Evolutionary conservation across 2,888 invertebrate genomes (phyloP), one percentile per base, ranked within the genome.

Genomic region (Protonemura montana): DNA sequence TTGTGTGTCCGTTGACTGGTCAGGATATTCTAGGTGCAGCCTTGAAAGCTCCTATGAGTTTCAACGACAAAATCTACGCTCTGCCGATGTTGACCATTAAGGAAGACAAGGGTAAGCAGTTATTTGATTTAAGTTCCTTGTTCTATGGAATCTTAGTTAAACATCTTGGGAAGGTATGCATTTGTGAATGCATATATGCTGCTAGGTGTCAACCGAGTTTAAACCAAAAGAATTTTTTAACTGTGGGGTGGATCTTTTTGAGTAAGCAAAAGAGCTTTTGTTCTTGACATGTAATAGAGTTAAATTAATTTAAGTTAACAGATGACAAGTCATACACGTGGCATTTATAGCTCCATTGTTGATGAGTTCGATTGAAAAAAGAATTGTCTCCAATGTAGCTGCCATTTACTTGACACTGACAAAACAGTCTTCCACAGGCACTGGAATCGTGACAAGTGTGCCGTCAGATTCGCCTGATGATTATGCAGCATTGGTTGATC

Each of bases 401-500:
- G 77, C 77, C n/a, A 77, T 13, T 77, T 77, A 7, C 41, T 41
- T n/a, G 6, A 41, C 13, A 41, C 13, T 41, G 41, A 41, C 41
- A 7, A n/a, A n/a, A n/a, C n/a, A n/a, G n/a, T n/a, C 35, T 10
- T 35, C 5, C 35, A 5, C 42, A 84, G 84, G 99, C 25, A 99
- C 99, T 0, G 99, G 99, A 0, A 95, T 99, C 59, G 99, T 99
- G 0, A 98, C 98, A 0, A 98, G 98, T 89, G 99, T 99, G 0
- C 99, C 99, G 0, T 99, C 99, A 0, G 99, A 99, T 92, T 97
- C 99, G 0, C 99, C 99, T 0, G 99, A 99, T 91, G 99, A 99
- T 92, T 99, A 96, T 91, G 99, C 99, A 0, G 99, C 99, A 6
- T 93, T 99, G 3, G 93, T 95, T 13, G 99, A 99, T 92, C 92